Base-by-base conservation (phyloP, 2,113 vertebrate species). In the Rhea pennata region DNA sequence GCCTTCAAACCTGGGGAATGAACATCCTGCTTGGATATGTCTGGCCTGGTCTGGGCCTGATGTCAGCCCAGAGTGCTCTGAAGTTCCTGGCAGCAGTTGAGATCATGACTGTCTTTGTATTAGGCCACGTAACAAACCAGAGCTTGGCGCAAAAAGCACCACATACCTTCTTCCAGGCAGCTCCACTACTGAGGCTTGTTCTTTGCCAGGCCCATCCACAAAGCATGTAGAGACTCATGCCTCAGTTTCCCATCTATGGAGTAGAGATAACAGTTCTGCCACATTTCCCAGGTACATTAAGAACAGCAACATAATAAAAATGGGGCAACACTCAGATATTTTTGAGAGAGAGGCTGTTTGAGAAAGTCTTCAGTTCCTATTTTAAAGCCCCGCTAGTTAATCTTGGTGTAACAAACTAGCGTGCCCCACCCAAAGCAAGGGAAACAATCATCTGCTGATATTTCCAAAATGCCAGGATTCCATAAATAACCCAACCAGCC, bases 381-480 rank as follows among this genome's bases (percentile, higher is more conserved):
- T 92, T 91, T 40, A 44, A 82, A 89, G 62, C 77, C 71, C 50
- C 15, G 50, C 74, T 88, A 62, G 87, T 95, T 59, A 91, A 61
- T 59, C 71, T 65, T 3, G 5, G 62, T 1, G 1, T 85, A 83
- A 87, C 66, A 6, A 94, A 84, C 70, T 0, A 51, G 58, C 90
- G n/a, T 15, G 0, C 72, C 88, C 92, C 16, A 58, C 12, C 1
- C 64, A 8, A 92, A 95, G 81, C 89, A 91, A 42, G 92, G 91
- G 62, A 62, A 79, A 87, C 65, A 66, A 82, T 40, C 88, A 79
- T 72, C 81, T 80, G 84, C 81, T 92, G 91, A 21, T 94, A 93
- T 92, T 96, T 96, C 92, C 87, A 70, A 93, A 96, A 92, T 93
- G 94, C 94, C 89, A 90, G 50, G 54, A 44, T 94, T 91, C 95